Conservation (phyloP, 2,888 invertebrate species). For the Limnephilus auricula region DNA sequence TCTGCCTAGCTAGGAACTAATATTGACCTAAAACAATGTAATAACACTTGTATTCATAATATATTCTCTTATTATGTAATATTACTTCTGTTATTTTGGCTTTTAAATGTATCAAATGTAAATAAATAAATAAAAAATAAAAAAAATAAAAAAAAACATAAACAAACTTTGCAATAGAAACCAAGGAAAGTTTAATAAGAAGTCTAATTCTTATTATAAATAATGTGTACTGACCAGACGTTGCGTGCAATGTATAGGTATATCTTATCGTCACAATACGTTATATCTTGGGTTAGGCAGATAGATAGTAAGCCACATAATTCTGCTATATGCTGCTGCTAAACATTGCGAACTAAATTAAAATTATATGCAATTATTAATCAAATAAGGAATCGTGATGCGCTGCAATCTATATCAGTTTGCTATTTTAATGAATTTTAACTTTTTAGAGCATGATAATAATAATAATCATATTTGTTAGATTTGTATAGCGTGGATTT, state of each 20-base stretch:
- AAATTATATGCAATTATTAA: background rate
- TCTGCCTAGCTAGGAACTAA: too few species aligned
- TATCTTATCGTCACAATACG: background rate
- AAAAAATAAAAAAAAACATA: too few species aligned
- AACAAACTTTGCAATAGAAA: background rate
- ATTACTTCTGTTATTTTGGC: too few species aligned
- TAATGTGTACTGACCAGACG: background rate
- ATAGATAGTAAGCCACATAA: background rate
- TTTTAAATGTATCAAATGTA: too few species aligned
- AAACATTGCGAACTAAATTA: background rate
- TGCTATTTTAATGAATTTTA: too few species aligned
- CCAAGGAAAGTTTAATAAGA: background rate
- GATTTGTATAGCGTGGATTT: too few species aligned
- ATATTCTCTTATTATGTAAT: too few species aligned
- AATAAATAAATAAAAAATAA: too few species aligned
- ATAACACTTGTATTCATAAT: too few species aligned
- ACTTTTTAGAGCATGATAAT: too few species aligned
- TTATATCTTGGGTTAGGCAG: background rate
- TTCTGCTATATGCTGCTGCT: background rate
- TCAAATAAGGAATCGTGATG: background rate
- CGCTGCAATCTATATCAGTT: background rate
- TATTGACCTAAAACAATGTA: too few species aligned
- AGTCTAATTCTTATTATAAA: background rate
- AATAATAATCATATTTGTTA: too few species aligned
- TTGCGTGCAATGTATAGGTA: background rate